Evolutionary conservation across 2,888 invertebrate species (phyloP).

Genomic region (Nomada ferruginata): DNA sequence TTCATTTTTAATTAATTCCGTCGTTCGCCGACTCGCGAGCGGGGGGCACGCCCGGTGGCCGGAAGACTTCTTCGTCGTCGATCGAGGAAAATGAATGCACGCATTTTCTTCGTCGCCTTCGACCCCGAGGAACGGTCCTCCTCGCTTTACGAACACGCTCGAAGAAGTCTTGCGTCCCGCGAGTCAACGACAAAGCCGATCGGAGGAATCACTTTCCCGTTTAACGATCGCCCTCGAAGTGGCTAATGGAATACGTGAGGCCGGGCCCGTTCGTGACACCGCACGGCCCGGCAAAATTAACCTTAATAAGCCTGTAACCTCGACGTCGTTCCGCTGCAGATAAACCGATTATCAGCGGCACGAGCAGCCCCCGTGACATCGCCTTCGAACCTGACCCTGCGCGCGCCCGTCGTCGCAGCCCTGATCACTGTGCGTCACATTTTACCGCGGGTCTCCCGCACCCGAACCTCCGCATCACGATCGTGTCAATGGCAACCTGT

Average conservation of each 20-base stretch:
- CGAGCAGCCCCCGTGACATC: constrained; percentile 56
- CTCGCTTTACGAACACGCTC: too few relatives aligned
- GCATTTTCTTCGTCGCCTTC: too few relatives aligned
- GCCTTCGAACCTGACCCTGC: constrained; percentile 61
- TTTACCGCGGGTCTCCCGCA: constrained; percentile 8
- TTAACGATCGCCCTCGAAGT: constrained; percentile 5
- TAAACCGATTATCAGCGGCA: constrained; percentile 64
- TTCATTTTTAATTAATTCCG: too few relatives aligned
- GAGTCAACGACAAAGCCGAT: background rate
- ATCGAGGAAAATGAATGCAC: too few relatives aligned
- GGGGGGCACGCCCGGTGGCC: too few relatives aligned
- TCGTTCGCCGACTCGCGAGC: too few relatives aligned
- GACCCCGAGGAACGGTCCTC: too few relatives aligned
- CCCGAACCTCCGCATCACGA: background rate
- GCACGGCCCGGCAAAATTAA: constrained; percentile 51
- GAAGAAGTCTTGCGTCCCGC: too few relatives aligned
- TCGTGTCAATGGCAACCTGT: constrained; percentile 1
- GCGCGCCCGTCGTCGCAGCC: background rate
- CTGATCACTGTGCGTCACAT: constrained; percentile 29
- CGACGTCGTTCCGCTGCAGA: constrained; percentile 58
- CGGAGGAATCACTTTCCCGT: constrained; percentile 23
- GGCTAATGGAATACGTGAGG: constrained; percentile 21
- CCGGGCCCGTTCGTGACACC: constrained; percentile 44
- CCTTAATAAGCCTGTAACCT: constrained; percentile 61
- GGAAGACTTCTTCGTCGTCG: too few relatives aligned